Evolutionary conservation across 2,888 invertebrate species (phyloP), one percentile per base, ranked within the genome.

Genomic region (Trissolcus japonicus): DNA sequence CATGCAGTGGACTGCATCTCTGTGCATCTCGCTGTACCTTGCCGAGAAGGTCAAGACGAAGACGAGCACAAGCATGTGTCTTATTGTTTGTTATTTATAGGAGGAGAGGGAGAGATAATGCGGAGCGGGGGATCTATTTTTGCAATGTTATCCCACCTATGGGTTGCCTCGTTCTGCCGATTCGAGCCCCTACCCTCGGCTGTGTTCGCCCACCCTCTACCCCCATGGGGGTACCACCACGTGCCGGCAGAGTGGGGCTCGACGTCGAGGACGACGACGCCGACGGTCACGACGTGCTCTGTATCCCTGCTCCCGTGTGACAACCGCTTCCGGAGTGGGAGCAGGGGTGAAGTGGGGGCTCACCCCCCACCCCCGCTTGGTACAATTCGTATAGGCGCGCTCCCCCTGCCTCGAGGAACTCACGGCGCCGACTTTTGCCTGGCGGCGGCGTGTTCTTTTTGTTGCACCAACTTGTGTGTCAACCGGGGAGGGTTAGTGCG

Each of bases 121-220:
- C 1, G 59, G 46, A 25, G 48, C 21, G 63, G 51, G 62, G 19
- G 81, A 80, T 83, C 80, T 81, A 83, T 85, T 85, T 85, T 59
- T 61, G 63, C 80, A 80, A 77, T 82, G 83, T 81, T 83, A 83
- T 86, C 85, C 85, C 86, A 85, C 85, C 85, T 84, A 85, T 82
- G 82, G 80, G 80, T 80, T 80, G 74, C 76, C 66, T 79, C 78
- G 74, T 78, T 76, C 65, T 75, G 77, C 69, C 75, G 63, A 67
- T 66, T 60, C 74, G 67, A 72, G 66, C 78, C 74, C 80, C 72
- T 78, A 62, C 78, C 75, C 71, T 55, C 73, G 73, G 63, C 56
- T 56, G 75, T 76, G 79, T 79, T 60, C 59, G 80, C 79, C 80
- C 82, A 82, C 82, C 85, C 83, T 82, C 82, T 80, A 82, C 82